These are phyloP conservation scores for Gambusia affinis DNA, from an alignment of 2,113 vertebrate species.

Conservation along the genomic window DNA sequence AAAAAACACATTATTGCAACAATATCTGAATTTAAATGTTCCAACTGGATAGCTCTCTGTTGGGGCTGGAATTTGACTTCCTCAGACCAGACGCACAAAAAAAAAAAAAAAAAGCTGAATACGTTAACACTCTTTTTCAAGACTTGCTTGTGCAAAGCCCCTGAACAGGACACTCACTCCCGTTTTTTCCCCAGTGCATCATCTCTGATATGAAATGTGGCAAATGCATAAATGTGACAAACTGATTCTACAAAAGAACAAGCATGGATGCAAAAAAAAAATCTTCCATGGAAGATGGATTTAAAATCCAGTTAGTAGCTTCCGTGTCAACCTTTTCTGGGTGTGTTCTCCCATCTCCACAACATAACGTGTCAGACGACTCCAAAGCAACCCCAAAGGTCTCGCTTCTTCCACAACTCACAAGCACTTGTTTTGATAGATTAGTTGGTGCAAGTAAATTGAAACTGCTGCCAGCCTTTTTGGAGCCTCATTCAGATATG, in stretches of 20 bases:
- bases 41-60: too few relatives aligned
- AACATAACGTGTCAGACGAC: conserved; percentile 54
- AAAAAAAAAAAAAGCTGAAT: conserved; percentile 2
- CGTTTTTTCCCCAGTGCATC: conserved; percentile 29
- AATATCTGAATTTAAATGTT: too few relatives aligned
- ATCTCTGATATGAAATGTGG: conserved; percentile 41
- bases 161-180: conserved; percentile 49
- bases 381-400: conserved; percentile 61
- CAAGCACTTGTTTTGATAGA: conserved; percentile 75
- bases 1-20: too few relatives aligned
- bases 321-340: conserved; percentile 51
- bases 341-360: conserved; percentile 40
- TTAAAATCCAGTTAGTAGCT: conserved; percentile 24
- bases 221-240: conserved; percentile 44
- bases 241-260: conserved; percentile 27
- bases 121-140: conserved; percentile 43
- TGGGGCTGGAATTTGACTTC: background rate
- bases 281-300: conserved; percentile 21
- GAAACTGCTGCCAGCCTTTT: conserved; percentile 15
- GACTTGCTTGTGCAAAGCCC: conserved; percentile 51
- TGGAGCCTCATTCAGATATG: conserved; percentile 6
- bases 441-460: conserved; percentile 49
- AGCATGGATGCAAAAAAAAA: conserved; percentile 42
- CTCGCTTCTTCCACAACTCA: conserved; percentile 65
- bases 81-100: conserved; percentile 31